Evolutionary conservation across 2,797 vertebrate species (phyloP), one percentile per base, ranked within the genome.

Genomic region (Discoglossus pictus): DNA sequence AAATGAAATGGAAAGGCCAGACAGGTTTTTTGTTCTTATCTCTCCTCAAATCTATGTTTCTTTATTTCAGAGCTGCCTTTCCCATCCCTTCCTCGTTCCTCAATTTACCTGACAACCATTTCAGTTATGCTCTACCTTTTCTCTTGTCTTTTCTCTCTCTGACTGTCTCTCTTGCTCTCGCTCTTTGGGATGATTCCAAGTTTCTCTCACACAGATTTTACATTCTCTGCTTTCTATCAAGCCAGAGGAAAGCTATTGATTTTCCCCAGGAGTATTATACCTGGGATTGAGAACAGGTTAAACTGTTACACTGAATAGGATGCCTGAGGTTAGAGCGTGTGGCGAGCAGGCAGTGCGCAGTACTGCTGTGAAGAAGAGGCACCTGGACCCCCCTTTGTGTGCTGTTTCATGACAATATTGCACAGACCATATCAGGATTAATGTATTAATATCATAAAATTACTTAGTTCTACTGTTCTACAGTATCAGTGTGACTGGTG

Each of bases 281-380:
- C 50, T n/a, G 44, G 58, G 59, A 67, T 66, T 67, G 42, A 51
- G 54, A 67, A 59, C 44, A 59, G 65, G 50, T 67, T 67, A 67
- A 67, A 51, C 23, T 25, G 65, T 67, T 67, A 43, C 44, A 59
- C 31, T 43, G 21, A 51, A 67, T 56, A 50, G 44, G 17, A 59
- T 67, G 44, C 46, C 6, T 34, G 65, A 42, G 54, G 55, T 59
- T 67, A 59, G 10, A 58, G 34, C 34, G 40, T 48, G 21, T 10
- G 23, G 23, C 4, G 27, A 8, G 27, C 8, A 4, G 8, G 27
- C 8, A 31, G 27, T 4, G 27, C 8, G 27, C 27, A 31, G 27
- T 31, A 31, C 8, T 31, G 27, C 4, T 31, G 46, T 8, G 35
- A 40, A 48, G 21, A 34, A 16, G 12, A 63, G 51, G 48, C 44